Evolutionary conservation across 2,797 vertebrate species (phyloP), one percentile per base, ranked within the genome.

Genomic region (Microhierax caerulescens): DNA sequence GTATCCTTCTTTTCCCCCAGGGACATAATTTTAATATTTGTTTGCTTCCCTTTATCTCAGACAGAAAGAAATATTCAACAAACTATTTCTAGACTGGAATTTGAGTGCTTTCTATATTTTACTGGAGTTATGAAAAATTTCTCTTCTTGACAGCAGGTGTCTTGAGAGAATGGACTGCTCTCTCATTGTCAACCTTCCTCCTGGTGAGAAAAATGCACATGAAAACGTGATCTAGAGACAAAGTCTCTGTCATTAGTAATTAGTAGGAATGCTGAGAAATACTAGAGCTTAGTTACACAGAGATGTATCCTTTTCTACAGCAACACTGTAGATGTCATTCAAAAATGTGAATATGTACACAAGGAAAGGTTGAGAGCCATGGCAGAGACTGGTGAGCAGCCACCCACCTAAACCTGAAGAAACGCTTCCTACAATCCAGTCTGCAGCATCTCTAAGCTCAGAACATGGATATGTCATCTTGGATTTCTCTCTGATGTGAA

Each of bases 191-290:
- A 65, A 0, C 76, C 41, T 51, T 50, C 13, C 21, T 75, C 61
- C 68, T 61, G 5, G 4, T 34, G 69, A 90, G 65, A 51, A 88
- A 96, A 91, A 78, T 0, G 19, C 53, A 85, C 57, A 83, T 75
- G 74, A 88, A 94, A 91, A 54, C 4, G 34, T 30, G 27, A 77
- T 86, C 63, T 74, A 37, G 53, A 86, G 65, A 80, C 57, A 59
- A 94, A 68, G 54, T 50, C 43, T 76, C 60, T 83, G 75, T 72
- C 93, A 59, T 43, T 64, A 90, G 41, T 19, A 92, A 93, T 78
- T 82, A 88, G 53, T 27, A 68, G 65, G 45, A 75, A 73, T 18
- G 20, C 60, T 39, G 67, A 68, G 78, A 63, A 78, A 53, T 57
- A 23, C 53, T 7, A 74, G 73, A 65, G 56, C 37, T 85, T 1